Percentiles rank a stretch among this genome's conserved stretches.
These are phyloP conservation scores for Drosophila planitibia DNA, from an alignment of 2,888 invertebrate species.

Conservation along the genomic window DNA sequence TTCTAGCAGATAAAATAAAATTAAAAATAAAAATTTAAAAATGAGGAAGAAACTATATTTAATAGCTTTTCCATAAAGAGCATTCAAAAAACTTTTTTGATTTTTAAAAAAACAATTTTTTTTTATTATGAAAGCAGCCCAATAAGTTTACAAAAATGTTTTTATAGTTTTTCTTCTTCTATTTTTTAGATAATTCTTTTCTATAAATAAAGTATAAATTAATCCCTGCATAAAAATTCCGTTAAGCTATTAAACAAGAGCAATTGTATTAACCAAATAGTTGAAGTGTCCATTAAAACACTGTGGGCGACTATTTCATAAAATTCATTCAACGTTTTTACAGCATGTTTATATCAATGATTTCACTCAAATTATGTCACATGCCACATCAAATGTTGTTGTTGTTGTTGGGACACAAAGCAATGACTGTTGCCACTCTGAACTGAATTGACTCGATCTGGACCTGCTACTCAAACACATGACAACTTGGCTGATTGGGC, in stretches of 20 bases:
- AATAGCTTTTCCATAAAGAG: neutral
- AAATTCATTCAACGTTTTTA: conserved; percentile 47
- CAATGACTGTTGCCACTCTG: conserved; percentile 13
- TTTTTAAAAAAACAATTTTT: neutral
- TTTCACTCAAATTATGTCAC: conserved; percentile 37
- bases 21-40: neutral
- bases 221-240: conserved; percentile 8
- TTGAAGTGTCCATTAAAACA: conserved; percentile 25
- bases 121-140: neutral
- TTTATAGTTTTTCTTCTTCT: neutral
- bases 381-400: conserved; percentile 6
- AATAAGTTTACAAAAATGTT: neutral
- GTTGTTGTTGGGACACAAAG: conserved; percentile 1
- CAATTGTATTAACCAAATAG: conserved; percentile 29
- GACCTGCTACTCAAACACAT: conserved; percentile 28
- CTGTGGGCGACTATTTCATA: conserved; percentile 33
- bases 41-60: neutral
- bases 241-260: conserved; percentile 11
- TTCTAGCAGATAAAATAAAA: neutral
- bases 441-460: conserved; percentile 7
- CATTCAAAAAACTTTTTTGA: neutral
- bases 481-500: conserved; percentile 68
- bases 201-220: conserved; percentile 1
- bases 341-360: conserved; percentile 37
- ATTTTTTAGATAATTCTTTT: neutral